These are phyloP conservation scores for Neria commutata DNA, from an alignment of 2,888 invertebrate species.

Conservation along the genomic window DNA sequence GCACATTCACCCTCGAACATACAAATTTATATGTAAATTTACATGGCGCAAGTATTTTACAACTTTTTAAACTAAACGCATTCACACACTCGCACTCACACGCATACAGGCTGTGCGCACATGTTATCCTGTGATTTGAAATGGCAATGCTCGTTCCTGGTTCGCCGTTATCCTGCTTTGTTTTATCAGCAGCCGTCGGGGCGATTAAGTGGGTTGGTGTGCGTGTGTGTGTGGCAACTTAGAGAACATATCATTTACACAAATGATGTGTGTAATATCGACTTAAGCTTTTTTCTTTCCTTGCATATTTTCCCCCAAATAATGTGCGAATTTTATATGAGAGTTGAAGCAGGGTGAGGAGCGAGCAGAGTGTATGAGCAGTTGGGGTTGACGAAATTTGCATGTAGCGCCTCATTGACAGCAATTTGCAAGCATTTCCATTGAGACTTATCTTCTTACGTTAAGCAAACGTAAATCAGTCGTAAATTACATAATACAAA, in stretches of 20 bases:
- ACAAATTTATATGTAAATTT: constrained; percentile 49
- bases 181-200: constrained; percentile 23
- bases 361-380: too few relatives aligned
- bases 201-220: constrained; percentile 15
- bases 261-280: constrained; percentile 35
- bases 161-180: constrained; percentile 25
- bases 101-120: constrained; percentile 10
- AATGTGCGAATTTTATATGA: too few relatives aligned
- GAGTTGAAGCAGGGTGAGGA: not conserved
- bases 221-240: constrained; percentile 17
- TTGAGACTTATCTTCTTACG: not conserved
- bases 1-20: not conserved
- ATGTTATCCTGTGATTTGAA: constrained; percentile 26
- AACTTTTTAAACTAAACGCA: constrained; percentile 19
- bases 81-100: not conserved
- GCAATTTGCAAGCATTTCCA: not conserved
- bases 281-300: constrained; percentile 1
- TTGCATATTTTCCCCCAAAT: not conserved
- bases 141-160: too few relatives aligned
- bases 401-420: not conserved
- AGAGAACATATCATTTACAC: constrained; percentile 46
- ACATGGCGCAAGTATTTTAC: constrained; percentile 19
- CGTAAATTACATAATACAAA: constrained; percentile 40
- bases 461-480: constrained; percentile 52
- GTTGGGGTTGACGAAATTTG: not conserved